Conservation (phyloP, 2,113 vertebrate genomes). For the Gobius niger region DNA sequence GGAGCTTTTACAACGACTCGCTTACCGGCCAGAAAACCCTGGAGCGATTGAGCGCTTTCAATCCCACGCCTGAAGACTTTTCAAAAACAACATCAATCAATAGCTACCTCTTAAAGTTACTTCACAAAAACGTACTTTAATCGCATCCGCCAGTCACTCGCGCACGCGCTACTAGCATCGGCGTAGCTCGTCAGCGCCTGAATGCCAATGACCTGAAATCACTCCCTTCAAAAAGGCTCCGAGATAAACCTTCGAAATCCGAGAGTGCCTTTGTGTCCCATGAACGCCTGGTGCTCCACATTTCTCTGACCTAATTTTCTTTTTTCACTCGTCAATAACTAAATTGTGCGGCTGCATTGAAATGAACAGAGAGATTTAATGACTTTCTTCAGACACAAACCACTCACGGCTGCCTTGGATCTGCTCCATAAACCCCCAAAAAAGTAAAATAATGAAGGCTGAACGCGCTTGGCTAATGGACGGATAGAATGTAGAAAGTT, state of each 20-base stretch:
- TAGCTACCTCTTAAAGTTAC: slow-evolving; percentile 59
- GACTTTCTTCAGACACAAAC: slow-evolving; percentile 4
- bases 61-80: slow-evolving; percentile 58
- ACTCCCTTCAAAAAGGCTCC: slow-evolving; percentile 52
- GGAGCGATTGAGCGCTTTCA: slow-evolving; percentile 57
- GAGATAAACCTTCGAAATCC: slow-evolving; percentile 55
- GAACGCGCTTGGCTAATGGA: slow-evolving; percentile 1
- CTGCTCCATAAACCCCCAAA: not conserved
- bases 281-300: slow-evolving; percentile 47
- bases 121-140: slow-evolving; percentile 57
- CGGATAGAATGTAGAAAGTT: not conserved
- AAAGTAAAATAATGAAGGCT: slow-evolving; percentile 5
- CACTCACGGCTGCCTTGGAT: slow-evolving; percentile 7
- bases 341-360: slow-evolving; percentile 26
- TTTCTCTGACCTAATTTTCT: slow-evolving; percentile 58
- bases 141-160: slow-evolving; percentile 46
- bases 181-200: slow-evolving; percentile 49
- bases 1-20: slow-evolving; percentile 50
- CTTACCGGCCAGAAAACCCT: slow-evolving; percentile 53
- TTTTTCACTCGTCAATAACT: slow-evolving; percentile 47
- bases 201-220: slow-evolving; percentile 63
- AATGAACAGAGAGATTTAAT: slow-evolving; percentile 29
- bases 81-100: slow-evolving; percentile 60
- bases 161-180: slow-evolving; percentile 42
- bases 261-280: slow-evolving; percentile 49